phyloP scores from a whole-genome alignment of 2,113 vertebrate genomes.

The Marmota monax region DNA sequence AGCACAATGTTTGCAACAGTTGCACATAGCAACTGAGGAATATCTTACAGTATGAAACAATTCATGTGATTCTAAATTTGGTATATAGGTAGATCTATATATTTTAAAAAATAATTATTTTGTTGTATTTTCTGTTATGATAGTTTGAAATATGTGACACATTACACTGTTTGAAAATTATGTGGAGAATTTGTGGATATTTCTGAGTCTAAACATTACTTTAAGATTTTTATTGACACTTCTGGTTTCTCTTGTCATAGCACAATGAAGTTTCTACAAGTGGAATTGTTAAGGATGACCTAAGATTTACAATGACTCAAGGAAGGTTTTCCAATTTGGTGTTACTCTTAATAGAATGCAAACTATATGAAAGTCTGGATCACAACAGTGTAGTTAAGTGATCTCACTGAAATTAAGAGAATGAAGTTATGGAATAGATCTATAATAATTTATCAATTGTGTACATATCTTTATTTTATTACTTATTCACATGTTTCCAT shows the following conservation, averaged over 20 bases:
- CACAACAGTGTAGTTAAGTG: not conserved
- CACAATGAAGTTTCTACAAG: slow-evolving; percentile 24
- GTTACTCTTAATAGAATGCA: not conserved
- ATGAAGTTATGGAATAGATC: not conserved
- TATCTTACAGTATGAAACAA: not conserved
- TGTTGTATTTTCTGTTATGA: not conserved
- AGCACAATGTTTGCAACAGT: not conserved
- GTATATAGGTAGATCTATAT: not conserved
- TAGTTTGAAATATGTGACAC: not conserved
- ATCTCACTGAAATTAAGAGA: not conserved
- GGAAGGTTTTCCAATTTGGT: not conserved
- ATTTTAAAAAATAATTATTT: not conserved
- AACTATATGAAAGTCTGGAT: not conserved
- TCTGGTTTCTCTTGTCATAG: not conserved
- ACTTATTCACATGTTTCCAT: not conserved
- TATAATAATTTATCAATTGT: not conserved
- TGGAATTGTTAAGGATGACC: not conserved
- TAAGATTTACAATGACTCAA: not conserved
- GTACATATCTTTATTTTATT: slow-evolving; percentile 15
- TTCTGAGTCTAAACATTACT: slow-evolving; percentile 5
- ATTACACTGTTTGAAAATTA: not conserved
- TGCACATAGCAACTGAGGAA: not conserved
- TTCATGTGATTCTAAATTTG: not conserved
- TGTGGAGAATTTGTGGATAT: not conserved
- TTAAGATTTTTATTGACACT: not conserved